Base-by-base conservation (phyloP, 2,113 vertebrate genomes). In the Colistium nudipinnis region DNA sequence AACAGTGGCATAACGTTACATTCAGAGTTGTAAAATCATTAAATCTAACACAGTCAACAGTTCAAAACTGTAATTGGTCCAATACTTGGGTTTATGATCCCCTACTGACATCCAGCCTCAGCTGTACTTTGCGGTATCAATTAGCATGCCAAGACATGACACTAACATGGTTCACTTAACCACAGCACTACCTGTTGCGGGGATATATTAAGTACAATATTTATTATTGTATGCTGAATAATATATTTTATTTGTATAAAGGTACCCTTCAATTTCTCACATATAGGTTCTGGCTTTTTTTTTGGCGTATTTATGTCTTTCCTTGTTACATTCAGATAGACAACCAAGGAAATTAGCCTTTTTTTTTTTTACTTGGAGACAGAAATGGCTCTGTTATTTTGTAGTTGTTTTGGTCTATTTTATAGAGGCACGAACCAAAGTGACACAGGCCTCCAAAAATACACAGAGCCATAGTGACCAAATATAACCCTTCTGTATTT, bases 401-500 rank as follows among this genome's bases (percentile, higher is more conserved):
- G 52, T 70, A 60, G 33, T 76, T 76, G 70, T 80, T 76, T 57
- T 39, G 52, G 60, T 74, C 14, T 4, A 65, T 85, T 87, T 70
- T 74, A 83, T 73, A 80, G 62, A 80, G 63, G 60, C 89, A 82
- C 43, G 60, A 74, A 80, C 73, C 49, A 56, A 69, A 70, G 43
- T 61, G 62, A 74, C 65, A 83, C 62, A 52, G 55, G 62, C 54
- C 7, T 78, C 84, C 79, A 64, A 74, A 87, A 87, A 91, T 89
- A 87, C 28, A 47, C 62, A 0, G 43, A 77, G 74, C 83, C 66
- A 71, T 66, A 67, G 69, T 73, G 79, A 63, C 80, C 83, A 81
- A 90, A 88, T 84, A 89, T 87, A 89, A 78, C 73, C 36, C 28
- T 70, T 20, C 7, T 80, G 74, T 91, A 87, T 88, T 88, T 86